Conservation (phyloP, 2,113 vertebrate genomes). For the Hypanus sabinus region DNA sequence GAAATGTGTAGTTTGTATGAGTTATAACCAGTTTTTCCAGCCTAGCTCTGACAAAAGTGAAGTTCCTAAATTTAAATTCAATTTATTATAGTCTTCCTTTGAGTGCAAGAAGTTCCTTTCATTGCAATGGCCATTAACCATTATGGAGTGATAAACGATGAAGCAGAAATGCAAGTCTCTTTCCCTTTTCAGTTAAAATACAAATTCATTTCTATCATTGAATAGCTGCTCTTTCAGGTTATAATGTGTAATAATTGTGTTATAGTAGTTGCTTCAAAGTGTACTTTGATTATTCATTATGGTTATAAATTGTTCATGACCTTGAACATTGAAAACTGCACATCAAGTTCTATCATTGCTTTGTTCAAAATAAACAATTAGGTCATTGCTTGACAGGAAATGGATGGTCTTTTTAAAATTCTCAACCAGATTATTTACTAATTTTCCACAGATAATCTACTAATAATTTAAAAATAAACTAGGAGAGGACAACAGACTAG, state of each 20-base stretch:
- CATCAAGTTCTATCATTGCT: neutral
- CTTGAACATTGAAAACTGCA: neutral
- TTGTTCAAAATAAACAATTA: neutral
- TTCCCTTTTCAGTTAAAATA: neutral
- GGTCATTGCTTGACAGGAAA: neutral
- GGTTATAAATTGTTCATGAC: neutral
- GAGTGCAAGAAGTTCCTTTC: neutral
- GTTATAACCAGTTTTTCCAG: neutral
- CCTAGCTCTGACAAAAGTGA: neutral
- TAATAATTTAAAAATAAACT: neutral
- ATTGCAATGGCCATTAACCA: neutral
- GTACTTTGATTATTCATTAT: neutral
- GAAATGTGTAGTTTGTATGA: too few species aligned
- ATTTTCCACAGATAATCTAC: neutral
- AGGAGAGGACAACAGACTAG: neutral
- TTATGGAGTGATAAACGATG: neutral
- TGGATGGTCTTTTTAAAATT: neutral
- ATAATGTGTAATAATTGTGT: neutral
- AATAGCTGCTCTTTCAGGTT: neutral
- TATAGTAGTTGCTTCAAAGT: neutral
- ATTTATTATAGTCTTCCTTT: neutral
- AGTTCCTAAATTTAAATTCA: neutral
- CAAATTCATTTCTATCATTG: neutral
- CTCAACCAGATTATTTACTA: neutral
- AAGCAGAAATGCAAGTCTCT: neutral